phyloP scores from a whole-genome alignment of 1,140 invertebrate species.

The Pemphigus obesinymphae region DNA sequence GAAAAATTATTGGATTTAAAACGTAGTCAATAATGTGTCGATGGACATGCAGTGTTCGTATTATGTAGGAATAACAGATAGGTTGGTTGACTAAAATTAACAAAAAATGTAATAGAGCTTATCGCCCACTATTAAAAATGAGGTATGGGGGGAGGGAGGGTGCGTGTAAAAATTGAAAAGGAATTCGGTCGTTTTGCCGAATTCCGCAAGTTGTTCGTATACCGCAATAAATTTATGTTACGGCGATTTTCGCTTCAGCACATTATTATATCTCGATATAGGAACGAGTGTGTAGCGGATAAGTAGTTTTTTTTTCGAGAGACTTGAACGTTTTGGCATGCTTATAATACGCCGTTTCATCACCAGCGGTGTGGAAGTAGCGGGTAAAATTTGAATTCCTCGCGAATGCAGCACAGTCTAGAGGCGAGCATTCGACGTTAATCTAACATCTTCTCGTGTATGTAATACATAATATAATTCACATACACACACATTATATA shows the following conservation, averaged over 20 bases:
- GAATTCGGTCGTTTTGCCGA: not conserved
- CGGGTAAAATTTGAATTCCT: not conserved
- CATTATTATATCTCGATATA: not conserved
- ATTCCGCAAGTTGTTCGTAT: not conserved
- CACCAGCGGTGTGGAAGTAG: not conserved
- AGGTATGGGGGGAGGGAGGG: too few species aligned
- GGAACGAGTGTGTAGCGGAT: not conserved
- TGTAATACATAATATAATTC: not conserved
- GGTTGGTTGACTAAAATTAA: too few species aligned
- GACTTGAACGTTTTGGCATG: not conserved
- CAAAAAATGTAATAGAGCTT: too few species aligned
- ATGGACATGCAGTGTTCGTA: too few species aligned
- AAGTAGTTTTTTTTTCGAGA: conserved; percentile 13
- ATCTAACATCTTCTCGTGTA: not conserved
- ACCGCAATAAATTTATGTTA: not conserved
- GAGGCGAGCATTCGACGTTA: too few species aligned
- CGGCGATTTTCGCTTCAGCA: not conserved
- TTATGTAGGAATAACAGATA: too few species aligned
- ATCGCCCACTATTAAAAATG: too few species aligned
- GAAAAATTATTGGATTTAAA: too few species aligned
- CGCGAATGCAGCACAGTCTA: not conserved
- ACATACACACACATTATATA: too few species aligned
- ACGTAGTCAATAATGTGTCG: too few species aligned
- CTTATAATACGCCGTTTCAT: not conserved
- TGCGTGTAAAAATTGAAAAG: too few species aligned